Conservation (phyloP, 2,888 invertebrate species). For the Eurois occulta region DNA sequence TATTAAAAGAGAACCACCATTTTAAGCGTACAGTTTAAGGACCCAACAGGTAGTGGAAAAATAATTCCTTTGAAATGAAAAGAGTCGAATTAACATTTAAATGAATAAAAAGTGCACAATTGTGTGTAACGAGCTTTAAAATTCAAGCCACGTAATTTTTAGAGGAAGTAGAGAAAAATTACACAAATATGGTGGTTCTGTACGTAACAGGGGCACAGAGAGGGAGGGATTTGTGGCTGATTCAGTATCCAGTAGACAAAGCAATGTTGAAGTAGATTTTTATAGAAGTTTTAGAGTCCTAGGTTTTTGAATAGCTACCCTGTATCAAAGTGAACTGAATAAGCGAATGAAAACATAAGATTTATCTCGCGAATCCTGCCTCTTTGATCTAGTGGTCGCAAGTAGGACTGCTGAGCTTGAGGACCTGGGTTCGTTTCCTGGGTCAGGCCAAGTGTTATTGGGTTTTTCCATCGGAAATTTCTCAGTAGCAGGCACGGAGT, state of each 20-base stretch:
- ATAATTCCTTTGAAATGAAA: slow-evolving; percentile 49
- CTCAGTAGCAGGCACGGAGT: too few species aligned
- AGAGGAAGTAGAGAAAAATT: slow-evolving; percentile 21
- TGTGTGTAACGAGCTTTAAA: slow-evolving; percentile 45
- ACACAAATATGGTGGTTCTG: slow-evolving; percentile 25
- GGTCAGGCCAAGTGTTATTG: too few species aligned
- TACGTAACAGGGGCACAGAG: background rate
- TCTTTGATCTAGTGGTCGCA: too few species aligned
- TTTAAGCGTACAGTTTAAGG: slow-evolving; percentile 29
- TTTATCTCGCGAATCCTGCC: too few species aligned
- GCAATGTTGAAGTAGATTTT: background rate
- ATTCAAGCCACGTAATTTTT: slow-evolving; percentile 53
- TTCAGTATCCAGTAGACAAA: background rate
- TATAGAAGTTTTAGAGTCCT: background rate
- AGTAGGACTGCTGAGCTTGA: too few species aligned
- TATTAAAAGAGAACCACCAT: slow-evolving; percentile 3
- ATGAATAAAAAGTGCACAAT: slow-evolving; percentile 62
- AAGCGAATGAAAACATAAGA: accelerated
- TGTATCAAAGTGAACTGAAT: background rate
- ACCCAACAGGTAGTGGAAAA: slow-evolving; percentile 34
- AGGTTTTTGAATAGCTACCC: background rate
- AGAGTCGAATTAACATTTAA: slow-evolving; percentile 56
- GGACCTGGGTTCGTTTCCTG: too few species aligned
- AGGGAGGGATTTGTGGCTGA: background rate
- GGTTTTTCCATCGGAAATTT: too few species aligned